Percentiles rank a stretch among this genome's conserved stretches.
phyloP scores from a whole-genome alignment of 1,140 invertebrate genomes.

The Tetramorium parvispinum region DNA sequence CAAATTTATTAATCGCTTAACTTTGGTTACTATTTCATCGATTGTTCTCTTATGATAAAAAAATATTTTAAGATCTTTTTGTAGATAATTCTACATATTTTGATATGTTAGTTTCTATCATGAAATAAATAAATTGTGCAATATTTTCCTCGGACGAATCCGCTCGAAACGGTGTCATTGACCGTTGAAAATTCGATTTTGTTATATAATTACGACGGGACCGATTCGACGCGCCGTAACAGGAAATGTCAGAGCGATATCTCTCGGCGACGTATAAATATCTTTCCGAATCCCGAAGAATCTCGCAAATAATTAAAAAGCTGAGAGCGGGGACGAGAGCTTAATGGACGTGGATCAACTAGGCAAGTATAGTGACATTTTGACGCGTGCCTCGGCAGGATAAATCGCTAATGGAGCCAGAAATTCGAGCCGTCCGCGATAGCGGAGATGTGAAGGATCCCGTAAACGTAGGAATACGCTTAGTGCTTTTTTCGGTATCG shows the following conservation, averaged over 20 bases:
- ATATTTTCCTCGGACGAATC: background rate
- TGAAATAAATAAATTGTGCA: background rate
- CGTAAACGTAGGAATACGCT: constrained; percentile 8
- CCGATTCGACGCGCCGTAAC: constrained; percentile 11
- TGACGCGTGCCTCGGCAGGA: constrained; percentile 28
- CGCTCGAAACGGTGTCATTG: constrained; percentile 19
- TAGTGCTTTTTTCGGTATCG: constrained; percentile 3
- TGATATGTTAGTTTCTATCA: background rate
- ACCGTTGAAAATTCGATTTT: constrained; percentile 49
- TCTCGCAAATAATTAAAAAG: constrained; percentile 52
- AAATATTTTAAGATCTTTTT: background rate
- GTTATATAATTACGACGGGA: constrained; percentile 51
- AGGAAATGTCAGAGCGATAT: background rate
- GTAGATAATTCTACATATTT: background rate
- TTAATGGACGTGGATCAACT: constrained; percentile 47
- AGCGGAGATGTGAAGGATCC: background rate
- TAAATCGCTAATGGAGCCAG: constrained; percentile 62
- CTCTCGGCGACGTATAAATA: constrained; percentile 21
- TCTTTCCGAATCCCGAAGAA: constrained; percentile 2
- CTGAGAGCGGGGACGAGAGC: background rate
- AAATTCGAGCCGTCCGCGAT: constrained; percentile 48
- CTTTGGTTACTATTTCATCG: background rate
- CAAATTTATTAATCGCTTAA: background rate
- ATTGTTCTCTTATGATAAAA: background rate
- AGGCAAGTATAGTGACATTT: constrained; percentile 29